Evolutionary conservation across 2,113 vertebrate genomes (phyloP), one percentile per base, ranked within the genome.

Genomic region (Genyomyrus donnyi): DNA sequence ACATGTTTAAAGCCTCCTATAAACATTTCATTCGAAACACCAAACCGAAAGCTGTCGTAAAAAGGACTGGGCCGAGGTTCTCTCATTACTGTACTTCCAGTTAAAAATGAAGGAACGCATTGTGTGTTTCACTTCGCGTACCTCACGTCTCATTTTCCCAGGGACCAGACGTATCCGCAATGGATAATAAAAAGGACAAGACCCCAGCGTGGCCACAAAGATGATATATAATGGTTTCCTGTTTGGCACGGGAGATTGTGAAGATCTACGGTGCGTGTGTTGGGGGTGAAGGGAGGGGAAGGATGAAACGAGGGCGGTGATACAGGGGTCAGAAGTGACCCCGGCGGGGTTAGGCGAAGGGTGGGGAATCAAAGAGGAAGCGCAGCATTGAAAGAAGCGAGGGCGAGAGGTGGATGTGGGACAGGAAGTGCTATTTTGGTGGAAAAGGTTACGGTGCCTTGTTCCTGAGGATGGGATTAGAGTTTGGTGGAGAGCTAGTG

Each of bases 191-290:
- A 89, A 89, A 39, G 48, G 48, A 70, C 35, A 49, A 70, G 88
- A 31, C 66, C 48, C 66, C 62, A 89, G n/a, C 17, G 31, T 4
- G 31, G 88, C 48, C 66, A 39, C 66, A 52, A 52, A 53, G 48
- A 89, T 89, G 66, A 89, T 77, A 80, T 80, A 89, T 48, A 39
- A 70, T 39, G 70, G 70, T 89, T 74, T 88, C 56, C 88, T 89
- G 66, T 52, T 52, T 49, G 4, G 66, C 46, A 80, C 6, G 4
- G 66, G 66, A 53, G 88, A 53, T n/a, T 5, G 27, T 74, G 74
- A 39, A 48, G 46, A n/a, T 10, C 45, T 48, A 17, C 1, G 56
- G 56, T 1, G 56, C 24, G 24, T 62, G 1, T 31, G 53, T 56
- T 21, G 24, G 58, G 62, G 24, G 19, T 48, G 62, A 27, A 62